Percentiles rank a stretch among this genome's conserved stretches.
Evolutionary conservation across 2,797 vertebrate species (phyloP).

Genomic region (Oophaga sylvatica): DNA sequence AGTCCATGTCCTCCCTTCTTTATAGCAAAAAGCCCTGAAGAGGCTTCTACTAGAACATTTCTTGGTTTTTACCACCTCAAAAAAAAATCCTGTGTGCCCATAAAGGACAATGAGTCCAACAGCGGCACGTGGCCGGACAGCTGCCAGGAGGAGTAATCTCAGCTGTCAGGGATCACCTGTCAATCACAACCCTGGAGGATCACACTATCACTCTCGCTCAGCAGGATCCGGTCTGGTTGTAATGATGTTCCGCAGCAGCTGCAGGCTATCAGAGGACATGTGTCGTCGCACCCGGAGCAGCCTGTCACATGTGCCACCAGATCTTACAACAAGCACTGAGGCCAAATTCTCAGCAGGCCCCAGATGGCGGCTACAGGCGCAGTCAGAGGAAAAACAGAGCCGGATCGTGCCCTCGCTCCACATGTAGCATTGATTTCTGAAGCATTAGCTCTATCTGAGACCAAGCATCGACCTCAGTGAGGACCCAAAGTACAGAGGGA

Average conservation of each 20-base stretch:
- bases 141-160: background rate
- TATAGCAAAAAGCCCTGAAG: too few species aligned
- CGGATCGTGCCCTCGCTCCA: too few species aligned
- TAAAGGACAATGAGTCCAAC: too few species aligned
- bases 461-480: background rate
- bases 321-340: background rate
- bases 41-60: too few species aligned
- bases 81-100: too few species aligned
- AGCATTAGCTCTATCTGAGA: background rate
- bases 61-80: too few species aligned
- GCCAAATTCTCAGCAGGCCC: background rate
- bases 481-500: background rate
- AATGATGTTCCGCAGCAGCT: conserved; percentile 4
- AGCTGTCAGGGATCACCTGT: background rate
- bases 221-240: background rate
- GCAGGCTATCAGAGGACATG: conserved; percentile 6
- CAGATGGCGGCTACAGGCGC: background rate
- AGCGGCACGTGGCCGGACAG: background rate
- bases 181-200: background rate
- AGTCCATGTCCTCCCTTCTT: too few species aligned
- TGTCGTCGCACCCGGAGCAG: background rate
- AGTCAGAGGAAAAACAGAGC: background rate
- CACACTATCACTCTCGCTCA: background rate
- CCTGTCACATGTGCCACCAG: background rate
- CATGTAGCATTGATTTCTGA: too few species aligned